Conservation (phyloP, 2,888 invertebrate genomes). For the Phengaris alcon region DNA sequence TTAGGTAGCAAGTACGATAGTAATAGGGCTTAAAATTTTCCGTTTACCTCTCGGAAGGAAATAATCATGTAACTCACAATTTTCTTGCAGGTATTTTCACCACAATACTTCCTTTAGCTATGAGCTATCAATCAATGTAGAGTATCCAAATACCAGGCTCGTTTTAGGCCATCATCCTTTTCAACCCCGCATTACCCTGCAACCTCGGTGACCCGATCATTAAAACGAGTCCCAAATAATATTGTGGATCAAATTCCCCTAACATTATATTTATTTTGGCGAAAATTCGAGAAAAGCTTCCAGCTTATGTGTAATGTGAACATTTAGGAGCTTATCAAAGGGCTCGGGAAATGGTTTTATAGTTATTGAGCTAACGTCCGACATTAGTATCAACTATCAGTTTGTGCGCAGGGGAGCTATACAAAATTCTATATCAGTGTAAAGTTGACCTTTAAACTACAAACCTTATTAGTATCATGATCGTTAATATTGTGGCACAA, state of each 20-base stretch:
- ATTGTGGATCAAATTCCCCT: slow-evolving; percentile 4
- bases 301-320: slow-evolving; percentile 9
- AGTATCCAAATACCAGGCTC: background rate
- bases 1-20: background rate
- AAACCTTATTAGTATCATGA: too few relatives aligned
- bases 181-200: slow-evolving; percentile 27
- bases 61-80: background rate
- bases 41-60: background rate
- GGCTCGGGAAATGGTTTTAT: slow-evolving; percentile 6
- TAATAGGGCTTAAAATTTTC: background rate
- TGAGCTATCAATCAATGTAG: slow-evolving; percentile 10
- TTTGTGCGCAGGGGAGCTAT: too few relatives aligned
- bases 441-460: too few relatives aligned
- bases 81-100: background rate
- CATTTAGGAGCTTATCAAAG: slow-evolving; percentile 8
- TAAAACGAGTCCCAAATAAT: slow-evolving; percentile 28
- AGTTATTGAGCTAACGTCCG: background rate
- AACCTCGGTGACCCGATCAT: slow-evolving; percentile 24
- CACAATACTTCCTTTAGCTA: background rate
- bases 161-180: slow-evolving; percentile 10
- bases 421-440: too few relatives aligned
- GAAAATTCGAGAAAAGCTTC: background rate
- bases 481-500: too few relatives aligned
- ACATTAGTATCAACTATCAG: background rate
- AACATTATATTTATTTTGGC: slow-evolving; percentile 6